phyloP scores from a whole-genome alignment of 1,140 invertebrate species.

The Formica selysi region DNA sequence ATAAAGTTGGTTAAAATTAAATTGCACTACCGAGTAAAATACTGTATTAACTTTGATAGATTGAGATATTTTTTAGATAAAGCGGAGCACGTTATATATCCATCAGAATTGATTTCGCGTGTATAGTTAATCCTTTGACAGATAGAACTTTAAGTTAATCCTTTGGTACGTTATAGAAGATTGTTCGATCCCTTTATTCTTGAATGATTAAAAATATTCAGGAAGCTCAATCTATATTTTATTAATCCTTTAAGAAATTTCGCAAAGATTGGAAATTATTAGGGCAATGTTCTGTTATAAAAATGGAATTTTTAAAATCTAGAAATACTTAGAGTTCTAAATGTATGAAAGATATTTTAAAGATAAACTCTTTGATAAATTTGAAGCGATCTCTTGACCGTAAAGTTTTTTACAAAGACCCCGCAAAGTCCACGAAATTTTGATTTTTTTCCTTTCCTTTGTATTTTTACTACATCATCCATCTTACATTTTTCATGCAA shows the following conservation, averaged over 20 bases:
- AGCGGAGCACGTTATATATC: conserved; percentile 25
- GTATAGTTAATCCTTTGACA: conserved; percentile 33
- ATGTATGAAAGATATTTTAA: background rate
- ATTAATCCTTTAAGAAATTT: background rate
- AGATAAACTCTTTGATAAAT: background rate
- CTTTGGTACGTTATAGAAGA: background rate
- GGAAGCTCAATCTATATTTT: background rate
- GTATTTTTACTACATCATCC: conserved; percentile 49
- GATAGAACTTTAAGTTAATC: conserved; percentile 43
- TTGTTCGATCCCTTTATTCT: background rate
- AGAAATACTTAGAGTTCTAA: background rate
- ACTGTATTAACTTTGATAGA: conserved; percentile 47
- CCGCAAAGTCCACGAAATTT: background rate
- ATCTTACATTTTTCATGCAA: conserved; percentile 70
- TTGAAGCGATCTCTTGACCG: background rate
- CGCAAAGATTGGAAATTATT: background rate
- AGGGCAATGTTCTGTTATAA: background rate
- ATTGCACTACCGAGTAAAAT: conserved; percentile 22
- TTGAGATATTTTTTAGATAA: conserved; percentile 54
- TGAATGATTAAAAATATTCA: background rate
- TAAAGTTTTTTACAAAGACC: background rate
- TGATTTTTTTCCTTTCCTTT: conserved; percentile 4
- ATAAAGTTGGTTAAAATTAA: conserved; percentile 51
- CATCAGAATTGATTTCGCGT: conserved; percentile 45
- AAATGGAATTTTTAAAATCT: background rate